phyloP scores from a whole-genome alignment of 2,888 invertebrate genomes.

The Schrankia costaestrigalis region DNA sequence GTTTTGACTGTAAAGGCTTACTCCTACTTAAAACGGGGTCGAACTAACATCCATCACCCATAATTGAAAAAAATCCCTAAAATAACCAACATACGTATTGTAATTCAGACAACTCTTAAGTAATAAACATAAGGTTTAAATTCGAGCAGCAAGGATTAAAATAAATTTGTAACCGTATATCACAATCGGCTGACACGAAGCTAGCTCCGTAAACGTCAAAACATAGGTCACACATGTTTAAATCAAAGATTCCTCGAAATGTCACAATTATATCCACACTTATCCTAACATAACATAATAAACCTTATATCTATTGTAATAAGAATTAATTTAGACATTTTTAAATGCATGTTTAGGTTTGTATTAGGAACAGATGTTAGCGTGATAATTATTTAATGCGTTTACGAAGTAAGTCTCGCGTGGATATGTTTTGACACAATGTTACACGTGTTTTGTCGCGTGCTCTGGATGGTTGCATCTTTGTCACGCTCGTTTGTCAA shows the following conservation, averaged over 20 bases:
- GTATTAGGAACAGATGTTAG: slow-evolving; percentile 21
- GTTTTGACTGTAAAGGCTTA: no score
- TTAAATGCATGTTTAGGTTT: slow-evolving; percentile 4
- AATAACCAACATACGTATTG: background rate
- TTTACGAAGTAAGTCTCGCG: slow-evolving; percentile 27
- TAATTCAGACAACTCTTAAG: background rate
- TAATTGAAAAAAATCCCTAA: no score
- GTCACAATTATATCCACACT: slow-evolving; percentile 6
- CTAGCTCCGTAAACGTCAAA: slow-evolving; percentile 42
- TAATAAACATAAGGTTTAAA: slow-evolving; percentile 8
- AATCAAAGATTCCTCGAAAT: slow-evolving; percentile 38
- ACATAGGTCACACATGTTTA: slow-evolving; percentile 39
- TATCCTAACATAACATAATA: background rate
- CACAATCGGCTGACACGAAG: slow-evolving; percentile 32
- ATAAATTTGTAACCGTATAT: slow-evolving; percentile 29
- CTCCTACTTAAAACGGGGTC: no score
- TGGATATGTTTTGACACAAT: slow-evolving; percentile 23
- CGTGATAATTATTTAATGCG: slow-evolving; percentile 27
- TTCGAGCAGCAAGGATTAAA: slow-evolving; percentile 3
- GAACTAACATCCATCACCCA: no score
- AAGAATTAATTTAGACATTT: slow-evolving; percentile 12
- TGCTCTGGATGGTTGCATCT: slow-evolving; percentile 10
- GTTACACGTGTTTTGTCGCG: slow-evolving; percentile 26
- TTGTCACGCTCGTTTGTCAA: no score
- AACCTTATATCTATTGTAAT: slow-evolving; percentile 3